Conservation (phyloP, 2,888 invertebrate species). For the Lepidocyrtoides sp. region DNA sequence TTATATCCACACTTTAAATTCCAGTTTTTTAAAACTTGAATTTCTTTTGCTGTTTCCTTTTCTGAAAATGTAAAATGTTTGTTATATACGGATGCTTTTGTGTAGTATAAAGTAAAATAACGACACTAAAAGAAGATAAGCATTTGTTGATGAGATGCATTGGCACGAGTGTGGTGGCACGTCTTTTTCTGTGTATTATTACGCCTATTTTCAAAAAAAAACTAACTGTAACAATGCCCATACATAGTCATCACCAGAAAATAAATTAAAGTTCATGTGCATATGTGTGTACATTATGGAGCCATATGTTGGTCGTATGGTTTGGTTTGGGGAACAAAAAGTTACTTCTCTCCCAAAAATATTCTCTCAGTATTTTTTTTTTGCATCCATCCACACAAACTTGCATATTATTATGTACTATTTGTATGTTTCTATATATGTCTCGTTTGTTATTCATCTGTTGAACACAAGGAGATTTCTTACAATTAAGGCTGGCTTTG, state of each 20-base stretch:
- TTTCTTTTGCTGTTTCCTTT: conserved; percentile 66
- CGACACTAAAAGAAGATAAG: conserved; percentile 42
- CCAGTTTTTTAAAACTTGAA: conserved; percentile 55
- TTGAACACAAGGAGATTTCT: conserved; percentile 76
- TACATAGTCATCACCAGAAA: conserved; percentile 52
- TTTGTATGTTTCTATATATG: conserved; percentile 55
- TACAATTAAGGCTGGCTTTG: conserved; percentile 2
- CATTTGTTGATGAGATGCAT: conserved; percentile 66
- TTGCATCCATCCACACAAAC: conserved; percentile 49
- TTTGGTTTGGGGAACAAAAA: conserved; percentile 80
- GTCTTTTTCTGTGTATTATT: conserved; percentile 36
- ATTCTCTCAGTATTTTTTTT: conserved; percentile 48
- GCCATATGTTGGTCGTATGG: conserved; percentile 74
- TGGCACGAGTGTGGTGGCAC: conserved; percentile 67
- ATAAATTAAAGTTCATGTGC: conserved; percentile 55
- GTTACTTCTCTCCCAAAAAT: conserved; percentile 80
- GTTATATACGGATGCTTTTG: not conserved
- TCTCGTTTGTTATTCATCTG: conserved; percentile 74
- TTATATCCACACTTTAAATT: conserved; percentile 45
- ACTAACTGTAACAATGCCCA: conserved; percentile 78
- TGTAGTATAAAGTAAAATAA: not conserved
- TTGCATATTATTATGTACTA: not conserved
- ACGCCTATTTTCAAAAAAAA: conserved; percentile 70
- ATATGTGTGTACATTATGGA: conserved; percentile 57
- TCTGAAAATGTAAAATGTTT: conserved; percentile 8